Base-by-base conservation (phyloP, 2,113 vertebrate species). In the Scopus umbretta region DNA sequence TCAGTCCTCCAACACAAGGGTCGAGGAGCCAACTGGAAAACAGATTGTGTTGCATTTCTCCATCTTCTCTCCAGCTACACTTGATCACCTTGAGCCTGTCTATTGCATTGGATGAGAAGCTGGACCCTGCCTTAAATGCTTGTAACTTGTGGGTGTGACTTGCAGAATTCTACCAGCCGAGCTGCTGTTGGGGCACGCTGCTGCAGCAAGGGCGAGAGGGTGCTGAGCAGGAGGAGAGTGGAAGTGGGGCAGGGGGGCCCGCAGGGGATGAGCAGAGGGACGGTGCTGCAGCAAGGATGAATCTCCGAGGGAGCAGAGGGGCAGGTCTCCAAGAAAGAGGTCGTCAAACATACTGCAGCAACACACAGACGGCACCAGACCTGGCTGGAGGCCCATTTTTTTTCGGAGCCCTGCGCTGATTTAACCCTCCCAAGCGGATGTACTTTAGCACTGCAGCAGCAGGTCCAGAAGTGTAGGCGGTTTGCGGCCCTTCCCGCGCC, bases 321-420 rank as follows among this genome's bases (percentile, higher is more conserved):
- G 91, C 93, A 86, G 79, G n/a, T 90, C 79, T 96, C 92, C 67
- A 74, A 90, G 85, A 97, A 94, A 47, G 78, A 92, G 80, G 90
- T 91, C 81, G 90, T 90, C 88, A 93, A 91, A 91, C 83, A 12
- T 13, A 94, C 92, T 97, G 96, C 95, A 96, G 96, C 94, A 92
- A 2, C 78, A 4, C 91, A 58, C 56, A 71, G 85, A 40, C 88
- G 68, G 68, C 88, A 88, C 79, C 86, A 85, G 80, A 49, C 53
- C 81, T 96, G 94, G 94, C 92, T 74, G 80, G 70, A 79, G 52
- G 80, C 95, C 92, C 80, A 0, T 12, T 45, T 85, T 76, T 76
- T 49, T 49, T 30, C 34, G 56, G 63, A 83, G 80, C 88, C 86
- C 45, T 92, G 91, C 70, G 82, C 92, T 65, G 94, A 92, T 96